Evolutionary conservation across 1,140 invertebrate species (phyloP).

Genomic region (Ectropis grisescens): DNA sequence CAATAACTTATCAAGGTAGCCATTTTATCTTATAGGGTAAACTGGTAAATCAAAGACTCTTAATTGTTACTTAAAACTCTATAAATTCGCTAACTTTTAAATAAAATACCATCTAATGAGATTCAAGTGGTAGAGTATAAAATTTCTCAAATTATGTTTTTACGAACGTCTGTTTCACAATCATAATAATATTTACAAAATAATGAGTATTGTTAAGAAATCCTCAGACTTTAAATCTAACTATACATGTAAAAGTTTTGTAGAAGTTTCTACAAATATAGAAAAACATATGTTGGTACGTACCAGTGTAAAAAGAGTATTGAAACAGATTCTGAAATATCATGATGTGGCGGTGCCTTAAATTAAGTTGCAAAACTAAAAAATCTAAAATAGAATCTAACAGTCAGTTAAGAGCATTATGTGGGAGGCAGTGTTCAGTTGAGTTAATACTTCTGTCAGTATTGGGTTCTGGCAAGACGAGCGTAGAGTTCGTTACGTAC

Average conservation of each 20-base stretch:
- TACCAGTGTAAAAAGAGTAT: too few species aligned
- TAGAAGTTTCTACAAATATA: too few species aligned
- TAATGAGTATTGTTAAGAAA: slow-evolving; percentile 62
- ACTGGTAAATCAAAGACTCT: slow-evolving; percentile 57
- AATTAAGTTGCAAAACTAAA: too few species aligned
- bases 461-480: too few species aligned
- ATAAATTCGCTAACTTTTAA: slow-evolving; percentile 67
- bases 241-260: slow-evolving; percentile 7
- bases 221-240: slow-evolving; percentile 27
- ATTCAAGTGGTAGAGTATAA: slow-evolving; percentile 62
- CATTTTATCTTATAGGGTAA: slow-evolving; percentile 53
- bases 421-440: too few species aligned
- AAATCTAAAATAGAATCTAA: too few species aligned
- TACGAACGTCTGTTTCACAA: slow-evolving; percentile 26
- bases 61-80: slow-evolving; percentile 46
- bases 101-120: slow-evolving; percentile 65
- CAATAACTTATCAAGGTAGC: slow-evolving; percentile 56
- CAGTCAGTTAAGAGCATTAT: too few species aligned
- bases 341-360: too few species aligned
- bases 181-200: slow-evolving; percentile 53
- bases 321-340: too few species aligned
- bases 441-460: too few species aligned
- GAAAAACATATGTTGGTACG: too few species aligned
- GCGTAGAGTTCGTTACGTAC: too few species aligned
- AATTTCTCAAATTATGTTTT: slow-evolving; percentile 45